phyloP scores from a whole-genome alignment of 2,888 invertebrate species.

The Salpingus planirostris region DNA sequence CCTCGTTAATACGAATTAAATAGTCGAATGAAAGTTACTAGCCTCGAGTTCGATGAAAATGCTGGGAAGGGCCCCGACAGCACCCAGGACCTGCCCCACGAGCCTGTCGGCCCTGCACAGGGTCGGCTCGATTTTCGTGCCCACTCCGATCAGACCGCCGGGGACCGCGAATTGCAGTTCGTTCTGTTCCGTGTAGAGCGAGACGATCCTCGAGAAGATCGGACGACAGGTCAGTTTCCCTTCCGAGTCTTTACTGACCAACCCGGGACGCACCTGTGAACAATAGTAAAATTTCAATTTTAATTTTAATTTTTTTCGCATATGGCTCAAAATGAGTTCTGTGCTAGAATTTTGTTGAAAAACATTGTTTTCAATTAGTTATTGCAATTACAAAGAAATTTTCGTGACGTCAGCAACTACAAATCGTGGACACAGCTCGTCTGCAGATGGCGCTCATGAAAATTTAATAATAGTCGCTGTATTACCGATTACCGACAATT shows the following conservation, averaged over 20 bases:
- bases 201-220: constrained; percentile 94
- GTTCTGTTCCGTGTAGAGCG: constrained; percentile 96
- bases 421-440: too few species aligned
- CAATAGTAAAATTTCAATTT: too few species aligned
- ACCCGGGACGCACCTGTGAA: constrained; percentile 73
- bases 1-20: constrained; percentile 3
- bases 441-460: too few species aligned
- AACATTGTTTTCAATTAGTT: too few species aligned
- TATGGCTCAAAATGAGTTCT: too few species aligned
- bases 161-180: constrained; percentile 98
- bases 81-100: constrained; percentile 88
- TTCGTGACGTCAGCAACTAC: too few species aligned
- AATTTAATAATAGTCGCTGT: too few species aligned
- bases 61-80: constrained; percentile 92
- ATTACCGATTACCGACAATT: too few species aligned
- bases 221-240: constrained; percentile 94
- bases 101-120: constrained; percentile 96
- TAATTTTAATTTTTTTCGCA: too few species aligned
- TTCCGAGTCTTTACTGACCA: constrained; percentile 93
- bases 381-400: too few species aligned
- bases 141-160: constrained; percentile 98
- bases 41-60: constrained; percentile 98
- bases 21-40: constrained; percentile 12
- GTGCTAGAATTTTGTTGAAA: too few species aligned
- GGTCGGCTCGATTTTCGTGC: constrained; percentile 98